Conservation (phyloP, 92 coral and sea anemone species). For the Isaurus tuberculatus region DNA sequence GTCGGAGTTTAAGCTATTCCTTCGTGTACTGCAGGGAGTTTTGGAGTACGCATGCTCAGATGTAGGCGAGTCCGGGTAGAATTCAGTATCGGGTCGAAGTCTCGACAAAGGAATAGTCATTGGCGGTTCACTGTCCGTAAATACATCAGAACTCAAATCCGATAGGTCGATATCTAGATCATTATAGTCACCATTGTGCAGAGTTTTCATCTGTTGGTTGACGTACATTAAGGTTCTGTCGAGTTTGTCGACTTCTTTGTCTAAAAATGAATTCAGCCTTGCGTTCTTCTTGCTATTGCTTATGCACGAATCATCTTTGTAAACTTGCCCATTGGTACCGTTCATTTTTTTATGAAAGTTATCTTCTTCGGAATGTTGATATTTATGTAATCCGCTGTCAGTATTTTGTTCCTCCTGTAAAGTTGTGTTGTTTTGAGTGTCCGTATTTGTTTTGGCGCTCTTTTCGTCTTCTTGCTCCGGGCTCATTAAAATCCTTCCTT, state of each 20-base stretch:
- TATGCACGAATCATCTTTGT: not conserved
- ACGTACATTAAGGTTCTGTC: slow-evolving; percentile 83
- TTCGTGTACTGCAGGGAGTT: slow-evolving; percentile 97
- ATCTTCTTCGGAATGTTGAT: not conserved
- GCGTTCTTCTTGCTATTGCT: slow-evolving; percentile 22
- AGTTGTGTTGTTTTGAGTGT: slow-evolving; percentile 19
- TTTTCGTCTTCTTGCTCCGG: slow-evolving; percentile 49
- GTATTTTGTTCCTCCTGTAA: not conserved
- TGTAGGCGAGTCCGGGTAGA: slow-evolving; percentile 95
- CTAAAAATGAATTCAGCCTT: slow-evolving; percentile 9
- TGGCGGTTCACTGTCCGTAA: slow-evolving; percentile 84
- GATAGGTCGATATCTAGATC: slow-evolving; percentile 74
- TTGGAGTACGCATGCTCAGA: slow-evolving; percentile 91
- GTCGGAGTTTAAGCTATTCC: slow-evolving; percentile 86
- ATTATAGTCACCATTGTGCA: slow-evolving; percentile 85
- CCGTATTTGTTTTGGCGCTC: slow-evolving; percentile 35
- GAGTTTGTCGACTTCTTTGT: slow-evolving; percentile 62
- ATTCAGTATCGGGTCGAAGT: slow-evolving; percentile 73
- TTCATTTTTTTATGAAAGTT: slow-evolving; percentile 8
- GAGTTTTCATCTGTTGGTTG: slow-evolving; percentile 76
- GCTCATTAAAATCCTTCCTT: slow-evolving; percentile 12
- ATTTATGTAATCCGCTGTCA: not conserved
- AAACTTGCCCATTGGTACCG: not conserved
- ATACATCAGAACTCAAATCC: slow-evolving; percentile 88
- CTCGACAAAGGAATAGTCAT: slow-evolving; percentile 59